Base-by-base conservation (phyloP, 2,797 vertebrate genomes). In the Sebastes taczanowskii region DNA sequence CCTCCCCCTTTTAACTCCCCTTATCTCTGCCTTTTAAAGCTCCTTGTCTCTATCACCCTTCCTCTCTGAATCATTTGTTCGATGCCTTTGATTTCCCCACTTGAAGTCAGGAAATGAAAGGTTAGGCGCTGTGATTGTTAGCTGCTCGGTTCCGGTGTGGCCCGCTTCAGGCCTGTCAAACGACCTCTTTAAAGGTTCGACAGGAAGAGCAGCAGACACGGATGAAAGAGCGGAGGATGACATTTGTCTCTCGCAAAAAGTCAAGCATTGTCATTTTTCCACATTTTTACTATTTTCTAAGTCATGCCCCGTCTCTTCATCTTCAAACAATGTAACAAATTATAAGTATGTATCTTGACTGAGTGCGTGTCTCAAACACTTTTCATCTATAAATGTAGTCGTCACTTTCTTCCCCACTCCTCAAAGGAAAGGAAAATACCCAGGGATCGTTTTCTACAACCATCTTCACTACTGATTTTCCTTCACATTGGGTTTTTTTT, bases 41-140 rank as follows among this genome's bases (percentile, higher is more conserved):
- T 34, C 73, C 78, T 88, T 71, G 76, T 85, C 78, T 85, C 74
- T 30, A 23, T 75, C 82, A 52, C 59, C 67, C 64, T 10, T n/a
- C 71, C 52, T 49, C 60, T 60, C 72, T 52, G 64, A 86, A 72
- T 87, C 70, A 75, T 90, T 91, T 91, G 85, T 85, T 83, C 78
- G 1, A 22, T 20, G 65, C 81, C 84, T 91, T 93, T 94, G 83
- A 89, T 92, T 89, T 87, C 58, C 53, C 68, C 34, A 53, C 81
- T 87, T 87, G 82, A 90, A 87, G 84, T 14, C 74, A 65, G 83
- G 74, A 86, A 92, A 90, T 90, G 35, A 91, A 90, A 93, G 88
- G 89, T 89, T 90, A 82, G 81, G 25, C 6, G 18, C 80, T 76
- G 69, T 62, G 84, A 86, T 84, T 83, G 80, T 83, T 83, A 83